Base-by-base conservation (phyloP, 2,113 vertebrate species). In the Orycteropus afer region DNA sequence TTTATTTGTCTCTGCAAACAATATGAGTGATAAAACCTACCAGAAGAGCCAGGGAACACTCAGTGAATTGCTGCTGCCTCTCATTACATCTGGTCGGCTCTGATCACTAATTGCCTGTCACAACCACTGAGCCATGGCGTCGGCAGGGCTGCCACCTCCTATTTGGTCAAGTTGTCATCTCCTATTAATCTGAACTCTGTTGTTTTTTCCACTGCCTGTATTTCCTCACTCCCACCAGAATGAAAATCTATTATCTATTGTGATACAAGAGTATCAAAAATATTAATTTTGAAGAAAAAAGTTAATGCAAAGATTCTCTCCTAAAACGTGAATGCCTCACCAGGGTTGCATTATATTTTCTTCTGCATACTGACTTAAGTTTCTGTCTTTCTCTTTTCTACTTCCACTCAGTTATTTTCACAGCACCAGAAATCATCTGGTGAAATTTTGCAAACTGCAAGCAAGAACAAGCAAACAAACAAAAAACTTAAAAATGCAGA, bases 81-180 rank as follows among this genome's bases (percentile, higher is more conserved):
- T 96, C 97, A 96, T 97, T 98, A 97, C 96, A 98, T 98, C 98
- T 98, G 98, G 98, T 97, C 91, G 80, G 23, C 89, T 97, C 97
- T 97, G 97, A 96, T 97, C 95, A 51, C 98, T 98, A 98, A 98
- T 98, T 98, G 98, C 98, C 96, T 98, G 98, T 98, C 98, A 97
- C 97, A 98, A 97, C 89, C 87, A 92, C 96, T 97, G 97, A 98
- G 98, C 95, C 97, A 63, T 81, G 97, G 95, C 97, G 96, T 96
- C 96, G 93, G 96, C 97, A 89, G 34, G 88, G 86, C 98, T 98
- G 98, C 98, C 98, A 98, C 98, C 97, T 98, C 97, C 96, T 98
- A 97, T 98, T 98, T 98, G 98, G 98, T 98, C 98, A 98, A 94
- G 96, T 97, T 98, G 98, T 98, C 98, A 40, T 89, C 96, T 98